Percentiles rank a stretch among this genome's conserved stretches.
Evolutionary conservation across 2,888 invertebrate species (phyloP).

Genomic region (Congeria kusceri): DNA sequence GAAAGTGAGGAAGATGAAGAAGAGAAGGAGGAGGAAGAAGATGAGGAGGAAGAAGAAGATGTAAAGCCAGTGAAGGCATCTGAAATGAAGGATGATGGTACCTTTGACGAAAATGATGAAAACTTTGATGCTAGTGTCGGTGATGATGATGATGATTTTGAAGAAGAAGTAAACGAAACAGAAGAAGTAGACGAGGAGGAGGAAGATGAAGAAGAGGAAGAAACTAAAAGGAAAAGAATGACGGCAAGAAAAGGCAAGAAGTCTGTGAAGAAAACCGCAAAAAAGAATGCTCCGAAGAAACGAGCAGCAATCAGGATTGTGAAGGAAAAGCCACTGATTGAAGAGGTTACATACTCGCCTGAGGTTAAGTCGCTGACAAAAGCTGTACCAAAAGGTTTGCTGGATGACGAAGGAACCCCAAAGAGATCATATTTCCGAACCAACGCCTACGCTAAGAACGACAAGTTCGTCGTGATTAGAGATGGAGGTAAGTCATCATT

Average conservation of each 20-base stretch:
- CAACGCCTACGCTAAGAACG: conserved; percentile 2
- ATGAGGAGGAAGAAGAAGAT: neutral
- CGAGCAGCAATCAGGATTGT: neutral
- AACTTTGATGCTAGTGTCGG: neutral
- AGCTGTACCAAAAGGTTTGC: neutral
- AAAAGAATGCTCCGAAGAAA: neutral
- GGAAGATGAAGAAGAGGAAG: neutral
- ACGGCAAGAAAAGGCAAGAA: neutral
- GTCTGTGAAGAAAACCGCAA: neutral
- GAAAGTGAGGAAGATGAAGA: neutral
- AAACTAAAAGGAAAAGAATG: neutral
- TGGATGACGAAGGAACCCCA: neutral
- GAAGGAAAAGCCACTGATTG: neutral
- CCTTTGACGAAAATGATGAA: neutral
- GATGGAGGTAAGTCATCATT: neutral
- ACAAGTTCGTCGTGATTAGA: conserved; percentile 1
- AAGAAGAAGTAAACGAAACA: neutral
- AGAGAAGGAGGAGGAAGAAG: neutral
- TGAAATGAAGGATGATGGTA: conserved; percentile 9
- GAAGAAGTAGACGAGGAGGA: neutral
- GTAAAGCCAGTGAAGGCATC: neutral
- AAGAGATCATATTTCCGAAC: conserved; percentile 1
- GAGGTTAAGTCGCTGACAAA: conserved; percentile 2
- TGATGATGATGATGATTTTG: conserved; percentile 8
- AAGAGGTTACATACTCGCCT: neutral